Conservation (phyloP, 2,888 invertebrate genomes). For the Ornithoptera alexandrae region DNA sequence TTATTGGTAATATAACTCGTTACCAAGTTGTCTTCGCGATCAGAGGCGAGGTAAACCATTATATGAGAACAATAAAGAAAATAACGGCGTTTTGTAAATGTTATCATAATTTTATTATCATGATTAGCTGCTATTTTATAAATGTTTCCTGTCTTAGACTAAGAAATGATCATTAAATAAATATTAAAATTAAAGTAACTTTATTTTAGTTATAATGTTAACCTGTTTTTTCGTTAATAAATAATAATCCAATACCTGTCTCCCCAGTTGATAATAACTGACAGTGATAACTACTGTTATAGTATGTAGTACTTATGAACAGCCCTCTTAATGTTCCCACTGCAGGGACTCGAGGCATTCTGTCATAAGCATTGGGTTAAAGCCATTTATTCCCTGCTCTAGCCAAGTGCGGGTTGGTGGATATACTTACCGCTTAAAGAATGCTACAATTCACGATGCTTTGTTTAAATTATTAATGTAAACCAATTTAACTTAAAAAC, state of each 20-base stretch:
- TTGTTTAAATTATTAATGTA: not conserved
- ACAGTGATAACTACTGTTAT: too few species aligned
- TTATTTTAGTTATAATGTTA: slow-evolving; percentile 14
- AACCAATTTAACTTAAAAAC: not conserved
- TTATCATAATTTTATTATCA: slow-evolving; percentile 73
- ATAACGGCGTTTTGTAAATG: slow-evolving; percentile 61
- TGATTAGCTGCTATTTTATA: slow-evolving; percentile 75
- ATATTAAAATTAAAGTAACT: slow-evolving; percentile 53
- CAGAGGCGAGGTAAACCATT: slow-evolving; percentile 46
- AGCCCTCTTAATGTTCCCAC: too few species aligned
- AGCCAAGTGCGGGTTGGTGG: too few species aligned
- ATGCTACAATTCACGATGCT: not conserved
- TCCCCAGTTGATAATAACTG: too few species aligned
- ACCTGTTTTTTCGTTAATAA: not conserved
- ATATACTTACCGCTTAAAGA: too few species aligned
- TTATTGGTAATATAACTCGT: slow-evolving; percentile 18
- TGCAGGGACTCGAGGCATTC: too few species aligned
- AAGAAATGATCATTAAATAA: slow-evolving; percentile 73
- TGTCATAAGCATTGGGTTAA: too few species aligned
- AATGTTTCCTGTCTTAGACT: slow-evolving; percentile 75
- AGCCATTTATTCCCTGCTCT: too few species aligned
- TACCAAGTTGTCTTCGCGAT: slow-evolving; percentile 30
- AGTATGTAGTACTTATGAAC: too few species aligned
- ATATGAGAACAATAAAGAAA: slow-evolving; percentile 48
- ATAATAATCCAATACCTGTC: not conserved